Conservation (phyloP, 2,797 vertebrate species). For the Acanthiza pusilla region DNA sequence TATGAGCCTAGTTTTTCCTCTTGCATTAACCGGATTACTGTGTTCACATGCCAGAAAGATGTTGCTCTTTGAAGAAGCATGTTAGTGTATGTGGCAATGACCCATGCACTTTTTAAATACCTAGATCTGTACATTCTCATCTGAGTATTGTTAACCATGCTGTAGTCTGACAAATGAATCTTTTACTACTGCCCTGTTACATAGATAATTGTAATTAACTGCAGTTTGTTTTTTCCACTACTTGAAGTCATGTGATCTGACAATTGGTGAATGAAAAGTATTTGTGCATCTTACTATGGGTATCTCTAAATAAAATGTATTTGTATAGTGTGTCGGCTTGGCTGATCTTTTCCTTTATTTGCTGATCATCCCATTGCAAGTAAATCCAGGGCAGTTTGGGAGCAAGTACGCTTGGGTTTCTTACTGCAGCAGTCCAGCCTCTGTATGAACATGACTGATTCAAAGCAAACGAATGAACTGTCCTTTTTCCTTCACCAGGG, state of each 20-base stretch:
- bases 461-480: background rate
- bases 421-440: background rate
- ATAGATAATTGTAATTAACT: slow-evolving; percentile 25
- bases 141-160: background rate
- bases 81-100: slow-evolving; percentile 27
- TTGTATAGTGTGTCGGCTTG: slow-evolving; percentile 43
- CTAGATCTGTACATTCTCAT: slow-evolving; percentile 3
- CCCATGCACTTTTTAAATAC: slow-evolving; percentile 31
- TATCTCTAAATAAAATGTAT: slow-evolving; percentile 64
- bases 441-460: background rate
- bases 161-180: slow-evolving; percentile 14
- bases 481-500: background rate
- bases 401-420: background rate
- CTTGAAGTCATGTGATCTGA: slow-evolving; percentile 38
- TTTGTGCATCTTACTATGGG: slow-evolving; percentile 50
- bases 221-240: slow-evolving; percentile 21
- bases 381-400: background rate
- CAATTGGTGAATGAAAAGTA: slow-evolving; percentile 32
- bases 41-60: slow-evolving; percentile 35
- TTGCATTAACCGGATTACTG: slow-evolving; percentile 16
- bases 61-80: slow-evolving; percentile 32
- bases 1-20: background rate
- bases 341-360: background rate
- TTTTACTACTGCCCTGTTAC: slow-evolving; percentile 35
- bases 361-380: background rate